These are phyloP conservation scores for Xylophagus ater DNA, from an alignment of 2,888 invertebrate species.

Conservation along the genomic window DNA sequence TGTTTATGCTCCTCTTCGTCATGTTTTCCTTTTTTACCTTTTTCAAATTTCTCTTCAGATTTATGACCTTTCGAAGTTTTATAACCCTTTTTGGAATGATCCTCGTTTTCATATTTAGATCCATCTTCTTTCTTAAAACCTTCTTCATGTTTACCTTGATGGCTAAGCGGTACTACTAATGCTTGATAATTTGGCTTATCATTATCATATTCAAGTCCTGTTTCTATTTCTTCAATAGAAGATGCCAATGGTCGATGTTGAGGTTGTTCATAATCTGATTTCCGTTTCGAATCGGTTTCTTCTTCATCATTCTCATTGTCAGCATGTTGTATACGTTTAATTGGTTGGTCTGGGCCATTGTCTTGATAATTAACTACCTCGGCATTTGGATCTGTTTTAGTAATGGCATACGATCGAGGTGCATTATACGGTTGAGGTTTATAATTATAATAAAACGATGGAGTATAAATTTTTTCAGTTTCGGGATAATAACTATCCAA, in stretches of 20 bases:
- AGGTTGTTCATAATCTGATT: background rate
- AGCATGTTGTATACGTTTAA: too few species aligned
- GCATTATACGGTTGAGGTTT: background rate
- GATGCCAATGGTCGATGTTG: background rate
- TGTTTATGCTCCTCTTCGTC: conserved; percentile 7
- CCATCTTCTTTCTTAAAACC: conserved; percentile 5
- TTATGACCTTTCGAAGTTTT: conserved; percentile 8
- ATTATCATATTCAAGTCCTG: background rate
- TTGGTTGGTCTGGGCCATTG: too few species aligned
- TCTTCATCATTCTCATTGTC: background rate
- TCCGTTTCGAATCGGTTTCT: background rate
- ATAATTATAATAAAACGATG: background rate
- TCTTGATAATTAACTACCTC: too few species aligned
- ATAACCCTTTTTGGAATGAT: conserved; percentile 8
- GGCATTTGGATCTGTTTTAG: conserved; percentile 1
- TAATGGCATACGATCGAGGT: background rate
- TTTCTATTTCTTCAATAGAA: too few species aligned
- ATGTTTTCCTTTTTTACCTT: conserved; percentile 10
- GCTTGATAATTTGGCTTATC: too few species aligned
- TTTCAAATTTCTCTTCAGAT: conserved; percentile 8
- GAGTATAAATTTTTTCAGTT: background rate
- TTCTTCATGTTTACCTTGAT: too few species aligned
- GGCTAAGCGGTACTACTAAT: too few species aligned
- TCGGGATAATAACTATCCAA: too few species aligned
- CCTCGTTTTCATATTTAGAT: background rate